Evolutionary conservation across 2,888 invertebrate species (phyloP).

Genomic region (Parnassius smintheus): DNA sequence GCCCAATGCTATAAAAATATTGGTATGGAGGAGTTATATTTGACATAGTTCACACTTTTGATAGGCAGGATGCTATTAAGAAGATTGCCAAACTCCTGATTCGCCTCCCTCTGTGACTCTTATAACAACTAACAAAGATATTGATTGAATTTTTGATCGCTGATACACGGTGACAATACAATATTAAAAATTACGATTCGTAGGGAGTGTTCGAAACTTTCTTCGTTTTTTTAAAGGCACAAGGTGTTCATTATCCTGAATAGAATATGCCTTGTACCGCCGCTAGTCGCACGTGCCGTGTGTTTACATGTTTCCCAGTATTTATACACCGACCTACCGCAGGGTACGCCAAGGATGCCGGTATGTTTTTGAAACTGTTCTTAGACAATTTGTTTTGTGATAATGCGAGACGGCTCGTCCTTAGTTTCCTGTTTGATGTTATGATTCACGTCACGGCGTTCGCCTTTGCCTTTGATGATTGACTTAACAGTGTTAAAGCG

Average conservation of each 20-base stretch:
- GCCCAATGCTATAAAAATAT: too few species aligned
- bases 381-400: slow-evolving; percentile 41
- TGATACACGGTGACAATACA: too few species aligned
- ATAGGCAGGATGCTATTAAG: too few species aligned
- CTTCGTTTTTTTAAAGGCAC: neutral
- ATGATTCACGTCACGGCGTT: slow-evolving; percentile 5
- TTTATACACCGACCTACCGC: slow-evolving; percentile 63
- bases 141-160: too few species aligned
- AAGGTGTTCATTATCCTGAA: slow-evolving; percentile 5
- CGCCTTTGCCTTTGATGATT: neutral
- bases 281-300: slow-evolving; percentile 48
- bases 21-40: too few species aligned
- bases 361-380: slow-evolving; percentile 23
- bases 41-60: too few species aligned
- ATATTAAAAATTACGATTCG: too few species aligned
- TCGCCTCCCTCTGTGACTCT: too few species aligned
- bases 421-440: slow-evolving; percentile 42
- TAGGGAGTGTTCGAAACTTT: too few species aligned
- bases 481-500: neutral
- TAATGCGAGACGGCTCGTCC: slow-evolving; percentile 37
- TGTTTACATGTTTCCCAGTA: slow-evolving; percentile 48
- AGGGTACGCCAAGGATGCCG: slow-evolving; percentile 35
- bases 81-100: too few species aligned
- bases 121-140: too few species aligned
- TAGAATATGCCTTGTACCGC: slow-evolving; percentile 19